These are phyloP conservation scores for Agelaius phoeniceus DNA, from an alignment of 2,113 vertebrate genomes.

Conservation along the genomic window DNA sequence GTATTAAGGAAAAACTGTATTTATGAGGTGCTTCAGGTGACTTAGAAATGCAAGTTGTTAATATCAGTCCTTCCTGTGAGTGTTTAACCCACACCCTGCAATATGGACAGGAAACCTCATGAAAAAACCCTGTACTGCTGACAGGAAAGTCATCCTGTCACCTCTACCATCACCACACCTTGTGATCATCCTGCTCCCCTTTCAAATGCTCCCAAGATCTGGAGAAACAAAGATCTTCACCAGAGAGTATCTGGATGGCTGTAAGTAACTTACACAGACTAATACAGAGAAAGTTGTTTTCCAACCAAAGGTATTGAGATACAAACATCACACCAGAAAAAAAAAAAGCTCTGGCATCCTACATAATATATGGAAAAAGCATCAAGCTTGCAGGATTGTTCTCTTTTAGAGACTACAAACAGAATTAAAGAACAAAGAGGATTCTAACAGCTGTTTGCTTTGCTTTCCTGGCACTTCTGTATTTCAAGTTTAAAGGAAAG, in stretches of 20 bases:
- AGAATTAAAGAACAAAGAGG: constrained; percentile 47
- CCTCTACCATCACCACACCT: background rate
- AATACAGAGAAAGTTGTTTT: background rate
- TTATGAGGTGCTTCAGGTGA: background rate
- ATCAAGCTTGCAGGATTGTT: constrained; percentile 3
- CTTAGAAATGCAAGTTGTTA: background rate
- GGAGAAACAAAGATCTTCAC: background rate
- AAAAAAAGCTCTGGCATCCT: background rate
- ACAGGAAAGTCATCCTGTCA: background rate
- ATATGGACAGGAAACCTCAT: background rate
- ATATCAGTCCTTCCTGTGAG: background rate
- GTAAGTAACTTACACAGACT: background rate
- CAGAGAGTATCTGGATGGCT: background rate
- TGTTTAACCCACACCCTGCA: background rate
- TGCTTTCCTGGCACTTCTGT: constrained; percentile 5
- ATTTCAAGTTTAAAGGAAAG: background rate
- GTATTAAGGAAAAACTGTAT: background rate
- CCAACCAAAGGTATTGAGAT: background rate
- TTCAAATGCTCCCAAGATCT: background rate
- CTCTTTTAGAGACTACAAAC: constrained; percentile 41
- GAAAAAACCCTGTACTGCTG: background rate
- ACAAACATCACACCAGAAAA: background rate
- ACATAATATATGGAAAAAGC: background rate
- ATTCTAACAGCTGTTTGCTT: constrained; percentile 22
- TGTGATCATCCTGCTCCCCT: background rate